Base-by-base conservation (phyloP, 2,888 invertebrate species). In the Rhabditoides inermis region DNA sequence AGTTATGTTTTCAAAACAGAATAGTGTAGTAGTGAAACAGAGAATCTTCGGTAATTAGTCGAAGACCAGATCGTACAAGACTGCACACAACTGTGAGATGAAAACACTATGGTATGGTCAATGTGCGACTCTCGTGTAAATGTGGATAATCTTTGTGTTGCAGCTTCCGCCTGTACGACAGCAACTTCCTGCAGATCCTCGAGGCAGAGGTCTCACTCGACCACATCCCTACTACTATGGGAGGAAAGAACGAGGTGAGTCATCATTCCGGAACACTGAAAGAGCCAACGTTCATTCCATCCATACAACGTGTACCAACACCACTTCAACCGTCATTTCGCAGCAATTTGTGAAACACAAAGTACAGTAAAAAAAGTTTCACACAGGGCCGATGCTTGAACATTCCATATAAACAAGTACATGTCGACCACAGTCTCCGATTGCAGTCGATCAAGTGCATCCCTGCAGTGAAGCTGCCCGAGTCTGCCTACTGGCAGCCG, bases 91-190 rank as follows among this genome's bases (percentile, higher is more conserved):
- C n/a, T n/a, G n/a, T n/a, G n/a, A n/a, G n/a, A n/a, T n/a, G n/a
- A n/a, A n/a, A n/a, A n/a, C n/a, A n/a, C n/a, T n/a, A n/a, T n/a
- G n/a, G n/a, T n/a, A n/a, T n/a, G n/a, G n/a, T n/a, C n/a, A n/a
- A n/a, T n/a, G n/a, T n/a, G n/a, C n/a, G n/a, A n/a, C n/a, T n/a
- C n/a, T n/a, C n/a, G n/a, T n/a, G n/a, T n/a, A n/a, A n/a, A n/a
- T n/a, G n/a, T n/a, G n/a, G n/a, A n/a, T n/a, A n/a, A n/a, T n/a
- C n/a, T n/a, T n/a, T n/a, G n/a, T n/a, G n/a, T n/a, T n/a, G n/a
- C 18, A 59, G 60, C 42, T 74, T 74, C 59, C 56, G 68, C 26
- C 60, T 74, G 6, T 68, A 72, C 51, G 74, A 74, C 48, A 66
- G 54, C 39, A 64, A 75, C 45, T 74, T 65, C 57, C 18, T 73